Percentiles rank a stretch among this genome's conserved stretches.
Evolutionary conservation across 1,140 invertebrate species (phyloP).

Genomic region (Hypsibius dujardini): DNA sequence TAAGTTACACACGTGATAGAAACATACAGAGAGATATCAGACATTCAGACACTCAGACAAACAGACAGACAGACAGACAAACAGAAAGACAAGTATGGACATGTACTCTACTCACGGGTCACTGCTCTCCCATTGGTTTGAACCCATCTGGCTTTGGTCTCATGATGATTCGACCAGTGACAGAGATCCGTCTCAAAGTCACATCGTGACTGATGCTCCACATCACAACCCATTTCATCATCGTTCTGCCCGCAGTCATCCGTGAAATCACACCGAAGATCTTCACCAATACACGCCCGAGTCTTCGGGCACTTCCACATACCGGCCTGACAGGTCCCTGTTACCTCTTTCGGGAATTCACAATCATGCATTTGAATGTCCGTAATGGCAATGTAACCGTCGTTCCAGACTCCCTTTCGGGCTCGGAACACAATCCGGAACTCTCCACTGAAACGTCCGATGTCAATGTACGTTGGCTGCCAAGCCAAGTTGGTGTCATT

Average conservation of each 20-base stretch:
- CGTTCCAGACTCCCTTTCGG: not conserved
- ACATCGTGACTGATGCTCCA: not conserved
- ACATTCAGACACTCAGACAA: no score
- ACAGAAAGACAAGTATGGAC: not conserved
- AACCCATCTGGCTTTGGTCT: not conserved
- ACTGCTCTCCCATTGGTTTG: not conserved
- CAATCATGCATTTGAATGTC: not conserved
- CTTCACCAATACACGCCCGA: not conserved
- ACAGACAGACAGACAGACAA: no score
- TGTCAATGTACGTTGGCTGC: not conserved
- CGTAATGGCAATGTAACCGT: not conserved
- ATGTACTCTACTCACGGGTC: not conserved
- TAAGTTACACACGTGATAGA: no score
- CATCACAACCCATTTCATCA: not conserved
- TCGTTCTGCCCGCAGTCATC: not conserved
- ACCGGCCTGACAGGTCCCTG: not conserved
- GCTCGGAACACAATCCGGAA: slow-evolving; percentile 1
- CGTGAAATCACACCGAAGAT: not conserved
- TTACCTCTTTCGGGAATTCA: not conserved
- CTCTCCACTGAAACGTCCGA: not conserved
- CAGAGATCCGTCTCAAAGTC: not conserved
- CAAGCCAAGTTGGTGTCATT: not conserved
- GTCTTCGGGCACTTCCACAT: not conserved
- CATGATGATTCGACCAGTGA: not conserved
- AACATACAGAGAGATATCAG: no score